Evolutionary conservation across 2,797 vertebrate genomes (phyloP).

Genomic region (Artibeus jamaicensis): DNA sequence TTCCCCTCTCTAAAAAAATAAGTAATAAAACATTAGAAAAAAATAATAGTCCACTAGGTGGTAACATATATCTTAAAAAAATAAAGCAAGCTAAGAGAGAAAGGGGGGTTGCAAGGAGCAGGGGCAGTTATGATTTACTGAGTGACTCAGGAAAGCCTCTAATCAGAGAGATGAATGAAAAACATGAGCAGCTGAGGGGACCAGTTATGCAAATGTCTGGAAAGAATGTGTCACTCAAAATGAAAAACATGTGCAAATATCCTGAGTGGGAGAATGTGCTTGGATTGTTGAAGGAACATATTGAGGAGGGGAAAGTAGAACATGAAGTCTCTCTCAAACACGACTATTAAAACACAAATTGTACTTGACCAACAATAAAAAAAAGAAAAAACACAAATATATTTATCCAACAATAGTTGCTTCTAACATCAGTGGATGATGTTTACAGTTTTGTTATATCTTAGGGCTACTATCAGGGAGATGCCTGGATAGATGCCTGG

Average conservation of each 20-base stretch:
- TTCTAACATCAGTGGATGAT: not conserved
- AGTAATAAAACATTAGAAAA: too few relatives aligned
- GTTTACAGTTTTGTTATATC: not conserved
- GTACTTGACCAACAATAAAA: too few relatives aligned
- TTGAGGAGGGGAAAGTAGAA: not conserved
- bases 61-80: not conserved
- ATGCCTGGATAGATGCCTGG: too few relatives aligned
- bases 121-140: not conserved
- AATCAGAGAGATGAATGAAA: not conserved
- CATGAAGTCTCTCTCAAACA: not conserved
- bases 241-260: not conserved
- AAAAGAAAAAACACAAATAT: not conserved
- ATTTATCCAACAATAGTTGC: not conserved
- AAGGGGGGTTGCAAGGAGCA: accelerated
- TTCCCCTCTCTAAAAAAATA: too few relatives aligned
- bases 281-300: not conserved
- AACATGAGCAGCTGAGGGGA: not conserved
- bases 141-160: not conserved
- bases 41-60: not conserved
- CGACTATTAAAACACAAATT: not conserved
- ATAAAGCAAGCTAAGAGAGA: not conserved
- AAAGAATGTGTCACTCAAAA: not conserved
- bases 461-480: too few relatives aligned
- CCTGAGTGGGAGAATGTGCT: not conserved
- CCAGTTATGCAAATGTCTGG: not conserved